phyloP scores from a whole-genome alignment of 2,888 invertebrate species.

The Cataglyphis albicans region DNA sequence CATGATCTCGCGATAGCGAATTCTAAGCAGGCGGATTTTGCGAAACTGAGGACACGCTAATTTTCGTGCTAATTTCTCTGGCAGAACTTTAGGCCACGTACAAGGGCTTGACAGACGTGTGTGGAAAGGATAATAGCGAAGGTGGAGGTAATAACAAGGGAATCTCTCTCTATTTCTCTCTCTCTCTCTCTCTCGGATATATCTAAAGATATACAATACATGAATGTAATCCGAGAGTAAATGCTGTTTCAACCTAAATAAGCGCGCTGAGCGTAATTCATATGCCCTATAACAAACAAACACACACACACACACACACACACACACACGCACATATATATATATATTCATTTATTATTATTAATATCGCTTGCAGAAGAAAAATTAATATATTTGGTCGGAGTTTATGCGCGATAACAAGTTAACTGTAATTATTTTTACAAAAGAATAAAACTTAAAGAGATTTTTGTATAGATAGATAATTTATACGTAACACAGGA shows the following conservation, averaged over 20 bases:
- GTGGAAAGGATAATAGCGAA: slow-evolving; percentile 46
- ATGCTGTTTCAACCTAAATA: slow-evolving; percentile 44
- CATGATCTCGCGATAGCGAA: slow-evolving; percentile 37
- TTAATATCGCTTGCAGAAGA: neutral
- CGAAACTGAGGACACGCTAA: slow-evolving; percentile 38
- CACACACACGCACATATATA: neutral
- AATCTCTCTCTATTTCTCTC: slow-evolving; percentile 11
- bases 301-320: neutral
- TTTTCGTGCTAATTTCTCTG: slow-evolving; percentile 43
- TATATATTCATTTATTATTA: slow-evolving; percentile 2
- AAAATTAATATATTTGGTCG: neutral
- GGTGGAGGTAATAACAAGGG: neutral
- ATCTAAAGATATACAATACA: slow-evolving; percentile 21
- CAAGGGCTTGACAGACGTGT: slow-evolving; percentile 48
- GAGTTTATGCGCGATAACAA: slow-evolving; percentile 1
- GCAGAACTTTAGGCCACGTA: slow-evolving; percentile 39
- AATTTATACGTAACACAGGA: neutral
- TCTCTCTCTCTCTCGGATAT: slow-evolving; percentile 11
- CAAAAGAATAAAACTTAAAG: neutral
- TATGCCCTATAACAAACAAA: slow-evolving; percentile 6
- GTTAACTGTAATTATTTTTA: slow-evolving; percentile 17
- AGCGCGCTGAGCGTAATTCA: slow-evolving; percentile 29
- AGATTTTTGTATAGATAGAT: neutral
- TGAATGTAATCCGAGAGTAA: slow-evolving; percentile 44
- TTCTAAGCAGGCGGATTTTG: slow-evolving; percentile 35